Percentiles rank a stretch among this genome's conserved stretches.
Evolutionary conservation across 2,797 vertebrate genomes (phyloP).

Genomic region (Rhinichthys osculus): DNA sequence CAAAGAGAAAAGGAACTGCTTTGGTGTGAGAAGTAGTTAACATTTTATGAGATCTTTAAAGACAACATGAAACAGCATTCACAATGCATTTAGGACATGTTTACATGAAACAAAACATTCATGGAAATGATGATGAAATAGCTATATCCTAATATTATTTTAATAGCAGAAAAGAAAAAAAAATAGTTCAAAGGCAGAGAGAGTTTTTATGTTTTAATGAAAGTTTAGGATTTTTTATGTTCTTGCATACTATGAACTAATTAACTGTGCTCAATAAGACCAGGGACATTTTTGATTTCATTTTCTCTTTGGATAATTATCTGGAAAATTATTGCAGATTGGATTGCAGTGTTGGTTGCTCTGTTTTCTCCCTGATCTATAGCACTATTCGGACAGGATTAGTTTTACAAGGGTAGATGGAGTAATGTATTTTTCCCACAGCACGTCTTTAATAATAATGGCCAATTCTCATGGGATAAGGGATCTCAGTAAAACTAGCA

Average conservation of each 20-base stretch:
- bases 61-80: constrained; percentile 28
- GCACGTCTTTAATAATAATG: too few relatives aligned
- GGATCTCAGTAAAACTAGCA: too few relatives aligned
- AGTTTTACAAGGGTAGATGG: too few relatives aligned
- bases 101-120: background rate
- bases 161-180: background rate
- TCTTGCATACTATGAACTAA: background rate
- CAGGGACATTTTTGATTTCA: background rate
- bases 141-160: constrained; percentile 11
- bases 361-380: background rate
- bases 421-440: too few relatives aligned
- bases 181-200: background rate
- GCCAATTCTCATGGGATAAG: too few relatives aligned
- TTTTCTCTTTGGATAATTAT: background rate
- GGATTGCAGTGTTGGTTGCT: background rate
- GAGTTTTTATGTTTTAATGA: constrained; percentile 6
- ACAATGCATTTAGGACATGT: background rate
- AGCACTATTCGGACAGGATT: too few relatives aligned
- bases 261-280: background rate
- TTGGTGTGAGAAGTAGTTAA: background rate
- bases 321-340: background rate
- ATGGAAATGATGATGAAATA: background rate
- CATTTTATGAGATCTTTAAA: background rate
- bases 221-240: background rate
- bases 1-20: background rate